A percentile compares a stretch with the other conserved stretches of the same genome.
These are phyloP conservation scores for Helicoverpa zea DNA, from an alignment of 1,140 invertebrate genomes.

Conservation along the genomic window DNA sequence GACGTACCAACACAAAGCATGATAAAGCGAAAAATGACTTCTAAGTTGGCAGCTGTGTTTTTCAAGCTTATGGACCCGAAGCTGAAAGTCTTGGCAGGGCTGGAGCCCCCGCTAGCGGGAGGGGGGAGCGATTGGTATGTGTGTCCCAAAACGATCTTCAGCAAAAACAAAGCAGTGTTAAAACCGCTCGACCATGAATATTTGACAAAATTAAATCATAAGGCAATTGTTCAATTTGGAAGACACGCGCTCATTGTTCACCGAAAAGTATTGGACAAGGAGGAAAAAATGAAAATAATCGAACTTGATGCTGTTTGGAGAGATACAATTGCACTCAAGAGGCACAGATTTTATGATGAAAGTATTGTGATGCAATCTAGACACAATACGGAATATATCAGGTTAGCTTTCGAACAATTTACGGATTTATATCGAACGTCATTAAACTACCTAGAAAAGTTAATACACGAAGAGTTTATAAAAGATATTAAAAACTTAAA, in stretches of 20 bases:
- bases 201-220: conserved; percentile 66
- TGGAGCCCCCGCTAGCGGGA: conserved; percentile 75
- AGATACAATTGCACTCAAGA: conserved; percentile 56
- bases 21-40: conserved; percentile 74
- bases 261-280: conserved; percentile 60
- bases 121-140: conserved; percentile 76
- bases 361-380: conserved; percentile 59
- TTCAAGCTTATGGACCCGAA: conserved; percentile 78
- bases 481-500: conserved; percentile 65
- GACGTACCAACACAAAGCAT: conserved; percentile 75
- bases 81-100: conserved; percentile 71
- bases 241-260: conserved; percentile 64
- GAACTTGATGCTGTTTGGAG: conserved; percentile 74
- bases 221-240: conserved; percentile 68
- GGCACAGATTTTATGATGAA: conserved; percentile 62
- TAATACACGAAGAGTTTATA: conserved; percentile 65
- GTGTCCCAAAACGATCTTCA: conserved; percentile 68
- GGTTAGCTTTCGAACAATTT: conserved; percentile 71
- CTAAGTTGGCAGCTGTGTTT: conserved; percentile 70
- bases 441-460: conserved; percentile 68
- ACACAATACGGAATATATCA: conserved; percentile 69
- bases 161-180: conserved; percentile 64
- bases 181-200: conserved; percentile 69
- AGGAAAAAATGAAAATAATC: conserved; percentile 62
- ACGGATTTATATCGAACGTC: conserved; percentile 66